Percentiles rank a stretch among this genome's conserved stretches.
phyloP scores from a whole-genome alignment of 2,888 invertebrate genomes.

The Phragmatobia fuliginosa region DNA sequence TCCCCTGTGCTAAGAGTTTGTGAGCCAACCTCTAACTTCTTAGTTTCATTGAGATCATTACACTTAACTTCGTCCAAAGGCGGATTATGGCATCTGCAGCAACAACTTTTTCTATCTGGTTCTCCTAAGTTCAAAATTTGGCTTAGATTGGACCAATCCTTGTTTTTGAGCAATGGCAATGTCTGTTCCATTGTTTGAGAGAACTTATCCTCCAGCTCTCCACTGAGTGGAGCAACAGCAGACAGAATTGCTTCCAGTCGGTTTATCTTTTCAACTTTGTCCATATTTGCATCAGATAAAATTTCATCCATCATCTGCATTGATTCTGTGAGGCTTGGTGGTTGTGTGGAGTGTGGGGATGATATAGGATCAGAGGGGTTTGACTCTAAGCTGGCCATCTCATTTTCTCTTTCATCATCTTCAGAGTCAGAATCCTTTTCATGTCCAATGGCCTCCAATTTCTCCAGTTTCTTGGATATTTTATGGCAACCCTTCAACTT shows the following conservation, averaged over 20 bases:
- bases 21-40: slow-evolving; percentile 87
- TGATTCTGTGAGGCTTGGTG: slow-evolving; percentile 94
- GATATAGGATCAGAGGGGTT: slow-evolving; percentile 92
- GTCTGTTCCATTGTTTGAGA: slow-evolving; percentile 85
- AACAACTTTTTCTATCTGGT: slow-evolving; percentile 80
- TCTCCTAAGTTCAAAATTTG: slow-evolving; percentile 82
- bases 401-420: slow-evolving; percentile 90
- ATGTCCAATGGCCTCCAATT: slow-evolving; percentile 93
- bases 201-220: slow-evolving; percentile 85
- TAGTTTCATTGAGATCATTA: slow-evolving; percentile 81
- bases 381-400: slow-evolving; percentile 93
- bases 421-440: slow-evolving; percentile 93
- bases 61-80: slow-evolving; percentile 75
- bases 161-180: slow-evolving; percentile 83
- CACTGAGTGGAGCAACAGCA: slow-evolving; percentile 91
- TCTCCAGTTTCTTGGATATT: slow-evolving; percentile 96
- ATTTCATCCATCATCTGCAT: slow-evolving; percentile 96
- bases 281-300: slow-evolving; percentile 93
- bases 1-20: slow-evolving; percentile 97
- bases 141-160: slow-evolving; percentile 84
- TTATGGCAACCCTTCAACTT: slow-evolving; percentile 96
- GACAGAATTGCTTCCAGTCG: slow-evolving; percentile 94
- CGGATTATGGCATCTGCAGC: slow-evolving; percentile 86
- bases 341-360: slow-evolving; percentile 92
- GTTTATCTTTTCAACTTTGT: slow-evolving; percentile 94